These are phyloP conservation scores for Penelope pileata DNA, from an alignment of 2,113 vertebrate species.

Conservation along the genomic window DNA sequence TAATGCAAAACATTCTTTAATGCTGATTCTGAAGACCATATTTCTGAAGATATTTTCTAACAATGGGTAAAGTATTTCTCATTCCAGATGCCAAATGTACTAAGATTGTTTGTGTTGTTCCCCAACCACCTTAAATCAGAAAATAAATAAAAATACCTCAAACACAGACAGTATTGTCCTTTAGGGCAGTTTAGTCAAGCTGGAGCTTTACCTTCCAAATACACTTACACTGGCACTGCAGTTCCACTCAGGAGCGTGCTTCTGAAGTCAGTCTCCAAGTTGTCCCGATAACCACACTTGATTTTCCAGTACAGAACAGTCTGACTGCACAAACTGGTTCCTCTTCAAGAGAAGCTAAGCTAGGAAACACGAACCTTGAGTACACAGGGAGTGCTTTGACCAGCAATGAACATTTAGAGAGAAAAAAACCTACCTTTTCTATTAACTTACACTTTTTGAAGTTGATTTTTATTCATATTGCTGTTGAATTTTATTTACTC, in stretches of 20 bases:
- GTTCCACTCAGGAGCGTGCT: not conserved
- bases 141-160: not conserved
- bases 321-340: not conserved
- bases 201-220: not conserved
- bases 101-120: not conserved
- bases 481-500: constrained; percentile 43
- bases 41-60: not conserved
- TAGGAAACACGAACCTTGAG: not conserved
- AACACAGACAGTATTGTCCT: not conserved
- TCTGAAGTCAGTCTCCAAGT: not conserved
- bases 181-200: not conserved
- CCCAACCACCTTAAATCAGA: not conserved
- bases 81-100: not conserved
- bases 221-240: not conserved
- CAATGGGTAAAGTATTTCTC: not conserved
- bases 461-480: constrained; percentile 33
- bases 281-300: not conserved
- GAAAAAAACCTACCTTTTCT: not conserved
- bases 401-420: not conserved
- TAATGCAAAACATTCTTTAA: no score
- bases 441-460: not conserved
- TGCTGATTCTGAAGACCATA: not conserved
- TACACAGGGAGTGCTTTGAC: not conserved
- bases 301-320: not conserved
- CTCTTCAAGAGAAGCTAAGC: not conserved